Base-by-base conservation (phyloP, 2,113 vertebrate genomes). In the Phyllopteryx taeniolatus region DNA sequence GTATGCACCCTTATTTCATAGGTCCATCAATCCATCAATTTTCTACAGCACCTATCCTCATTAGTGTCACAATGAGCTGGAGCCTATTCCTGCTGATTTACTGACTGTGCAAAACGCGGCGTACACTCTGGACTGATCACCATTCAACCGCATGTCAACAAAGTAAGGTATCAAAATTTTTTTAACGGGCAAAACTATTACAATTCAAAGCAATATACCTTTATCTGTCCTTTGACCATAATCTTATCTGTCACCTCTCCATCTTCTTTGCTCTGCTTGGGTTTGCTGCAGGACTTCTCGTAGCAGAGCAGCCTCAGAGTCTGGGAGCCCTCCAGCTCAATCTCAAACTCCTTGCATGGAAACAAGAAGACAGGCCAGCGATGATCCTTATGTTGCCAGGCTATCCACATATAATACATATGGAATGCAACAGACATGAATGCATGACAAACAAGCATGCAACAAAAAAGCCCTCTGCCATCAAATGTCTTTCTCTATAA, bases 301-400 rank as follows among this genome's bases (percentile, higher is more conserved):
- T 97, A 98, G 85, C 96, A 98, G 74, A 98, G 90, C 72, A 98
- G 92, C 82, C 96, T 86, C 81, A 98, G 73, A 0, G 95, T 98
- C 66, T 98, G 96, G 0, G 96, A 98, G 70, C 96, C 96, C 83
- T 98, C 96, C 80, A 98, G 92, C 82, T 98, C 96, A 1, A 98
- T 98, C 88, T 98, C 96, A 78, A 98, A 98, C 89, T 98, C 96
- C 96, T 98, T 11, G 61, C n/a, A 73, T 1, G 31, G 33, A 78
- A 72, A 83, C 6, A 78, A 35, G 57, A 27, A 8, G 74, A 56
- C 3, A 13, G 39, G 3, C 10, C 0, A 19, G 10, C 53, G 31
- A 19, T 69, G 10, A 74, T 33, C 47, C 33, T 8, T 14, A 10
- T 57, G 10, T 20, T 19, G 8, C 9, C 31, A 35, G 1, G 15